These are phyloP conservation scores for Nannospalax galili DNA, from an alignment of 2,113 vertebrate genomes.

Conservation along the genomic window DNA sequence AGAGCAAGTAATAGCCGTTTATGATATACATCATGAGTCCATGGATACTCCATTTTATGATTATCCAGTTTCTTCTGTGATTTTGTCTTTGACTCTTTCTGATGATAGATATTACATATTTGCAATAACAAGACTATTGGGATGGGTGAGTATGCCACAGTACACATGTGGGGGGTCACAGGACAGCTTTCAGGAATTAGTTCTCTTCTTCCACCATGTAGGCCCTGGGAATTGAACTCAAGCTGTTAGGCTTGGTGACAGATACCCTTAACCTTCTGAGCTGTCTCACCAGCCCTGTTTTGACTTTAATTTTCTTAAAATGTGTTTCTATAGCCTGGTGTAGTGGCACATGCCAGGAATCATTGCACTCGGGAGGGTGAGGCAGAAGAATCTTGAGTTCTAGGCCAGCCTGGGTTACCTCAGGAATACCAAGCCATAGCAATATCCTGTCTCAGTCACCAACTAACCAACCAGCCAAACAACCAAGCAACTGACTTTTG, in stretches of 20 bases:
- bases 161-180: neutral
- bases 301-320: slow-evolving; percentile 24
- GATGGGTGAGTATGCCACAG: neutral
- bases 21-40: neutral
- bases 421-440: neutral
- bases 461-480: too few species aligned
- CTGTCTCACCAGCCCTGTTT: neutral
- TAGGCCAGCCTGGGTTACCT: neutral
- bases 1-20: neutral
- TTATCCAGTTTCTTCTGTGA: neutral
- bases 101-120: neutral
- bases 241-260: neutral
- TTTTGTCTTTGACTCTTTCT: neutral
- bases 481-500: neutral
- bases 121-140: neutral
- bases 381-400: neutral
- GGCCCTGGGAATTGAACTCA: neutral
- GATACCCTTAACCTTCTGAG: neutral
- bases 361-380: neutral
- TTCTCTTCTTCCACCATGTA: neutral
- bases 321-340: neutral
- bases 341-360: neutral
- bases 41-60: neutral
- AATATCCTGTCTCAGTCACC: too few species aligned
- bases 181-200: neutral